phyloP scores from a whole-genome alignment of 1,140 invertebrate genomes.

The Eurytemora carolleeae region DNA sequence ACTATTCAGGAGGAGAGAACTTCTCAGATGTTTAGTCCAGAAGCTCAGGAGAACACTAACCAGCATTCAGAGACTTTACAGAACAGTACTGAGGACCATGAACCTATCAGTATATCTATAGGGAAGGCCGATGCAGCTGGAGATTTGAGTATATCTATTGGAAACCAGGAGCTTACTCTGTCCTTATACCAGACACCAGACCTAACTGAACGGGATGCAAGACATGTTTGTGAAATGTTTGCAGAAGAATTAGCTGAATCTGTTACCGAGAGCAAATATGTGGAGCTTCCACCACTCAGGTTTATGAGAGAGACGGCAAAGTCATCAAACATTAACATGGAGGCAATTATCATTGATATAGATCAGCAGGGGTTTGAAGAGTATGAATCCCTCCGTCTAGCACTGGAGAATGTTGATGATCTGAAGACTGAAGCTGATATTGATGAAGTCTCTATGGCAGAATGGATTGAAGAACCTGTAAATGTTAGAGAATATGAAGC shows the following conservation, averaged over 20 bases:
- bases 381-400: constrained; percentile 41
- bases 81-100: neutral
- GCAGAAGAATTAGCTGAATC: constrained; percentile 68
- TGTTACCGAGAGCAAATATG: constrained; percentile 47
- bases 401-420: constrained; percentile 28
- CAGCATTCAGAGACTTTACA: constrained; percentile 39
- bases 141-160: constrained; percentile 68
- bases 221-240: constrained; percentile 80
- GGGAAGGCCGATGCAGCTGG: constrained; percentile 42
- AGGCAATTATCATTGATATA: constrained; percentile 76
- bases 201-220: constrained; percentile 67
- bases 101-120: neutral
- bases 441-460: constrained; percentile 56
- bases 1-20: constrained; percentile 75
- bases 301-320: constrained; percentile 71
- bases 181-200: constrained; percentile 77
- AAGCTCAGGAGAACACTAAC: constrained; percentile 32
- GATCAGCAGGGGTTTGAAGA: constrained; percentile 42
- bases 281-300: constrained; percentile 63
- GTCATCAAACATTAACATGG: constrained; percentile 63
- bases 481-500: neutral
- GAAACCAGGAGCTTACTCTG: constrained; percentile 72
- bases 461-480: constrained; percentile 34
- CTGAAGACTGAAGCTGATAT: constrained; percentile 52
- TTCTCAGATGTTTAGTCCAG: constrained; percentile 43